phyloP scores from a whole-genome alignment of 2,797 vertebrate genomes.

The Peromyscus eremicus region DNA sequence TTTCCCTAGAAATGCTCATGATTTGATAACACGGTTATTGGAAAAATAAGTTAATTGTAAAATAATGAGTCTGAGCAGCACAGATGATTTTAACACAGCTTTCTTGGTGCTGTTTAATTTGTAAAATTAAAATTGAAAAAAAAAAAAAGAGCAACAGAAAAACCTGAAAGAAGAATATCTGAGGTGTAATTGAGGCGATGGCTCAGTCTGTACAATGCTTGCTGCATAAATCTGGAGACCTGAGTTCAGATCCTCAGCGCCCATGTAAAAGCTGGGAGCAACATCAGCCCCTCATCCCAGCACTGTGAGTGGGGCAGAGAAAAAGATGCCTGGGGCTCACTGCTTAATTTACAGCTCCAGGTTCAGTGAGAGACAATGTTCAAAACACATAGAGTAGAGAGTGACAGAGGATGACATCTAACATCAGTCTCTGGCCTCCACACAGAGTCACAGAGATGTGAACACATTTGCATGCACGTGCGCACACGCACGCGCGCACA shows the following conservation, averaged over 20 bases:
- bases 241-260: not conserved
- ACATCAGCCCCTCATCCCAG: not conserved
- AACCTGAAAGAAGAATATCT: accelerated
- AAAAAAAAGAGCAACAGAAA: conserved; percentile 32
- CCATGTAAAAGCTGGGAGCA: not conserved
- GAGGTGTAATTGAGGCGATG: not conserved
- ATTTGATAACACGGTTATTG: conserved; percentile 67
- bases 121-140: conserved; percentile 52
- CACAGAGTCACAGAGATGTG: not conserved
- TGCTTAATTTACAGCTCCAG: not conserved
- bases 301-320: too few relatives aligned
- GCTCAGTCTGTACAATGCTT: not conserved
- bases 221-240: not conserved
- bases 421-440: not conserved
- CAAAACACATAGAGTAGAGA: not conserved
- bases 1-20: not conserved
- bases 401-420: too few relatives aligned
- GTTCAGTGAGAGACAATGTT: not conserved
- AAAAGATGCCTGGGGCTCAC: not conserved
- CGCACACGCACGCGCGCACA: not conserved
- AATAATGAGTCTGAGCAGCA: conserved; percentile 72
- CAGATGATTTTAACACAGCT: conserved; percentile 31
- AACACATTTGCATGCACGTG: too few relatives aligned
- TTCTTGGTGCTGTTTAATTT: conserved; percentile 47
- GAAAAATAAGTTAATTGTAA: conserved; percentile 74